phyloP scores from a whole-genome alignment of 2,888 invertebrate species.

The Nemoura dubitans region DNA sequence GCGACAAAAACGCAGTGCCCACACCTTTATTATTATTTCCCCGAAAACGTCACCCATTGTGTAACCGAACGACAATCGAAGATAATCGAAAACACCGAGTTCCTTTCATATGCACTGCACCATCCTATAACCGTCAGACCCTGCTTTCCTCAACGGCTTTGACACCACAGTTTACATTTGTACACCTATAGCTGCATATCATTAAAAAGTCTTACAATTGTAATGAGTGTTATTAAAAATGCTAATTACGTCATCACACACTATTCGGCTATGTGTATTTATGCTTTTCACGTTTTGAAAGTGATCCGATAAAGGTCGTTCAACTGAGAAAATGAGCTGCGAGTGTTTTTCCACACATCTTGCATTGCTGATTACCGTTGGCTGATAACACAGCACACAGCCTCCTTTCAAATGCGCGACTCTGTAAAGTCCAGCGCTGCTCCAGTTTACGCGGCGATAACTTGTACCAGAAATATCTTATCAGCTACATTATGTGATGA shows the following conservation, averaged over 20 bases:
- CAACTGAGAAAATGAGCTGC: background rate
- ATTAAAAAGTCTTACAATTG: background rate
- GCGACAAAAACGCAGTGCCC: background rate
- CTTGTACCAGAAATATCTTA: background rate
- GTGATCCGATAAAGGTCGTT: background rate
- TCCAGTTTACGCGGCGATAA: background rate
- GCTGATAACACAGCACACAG: background rate
- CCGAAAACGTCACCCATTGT: background rate
- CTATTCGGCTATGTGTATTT: slow-evolving; percentile 1
- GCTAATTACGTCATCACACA: background rate
- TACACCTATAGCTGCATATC: background rate
- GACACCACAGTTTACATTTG: background rate
- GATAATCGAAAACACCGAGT: background rate
- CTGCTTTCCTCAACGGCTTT: background rate
- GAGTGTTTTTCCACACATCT: background rate
- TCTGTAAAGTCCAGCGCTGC: background rate
- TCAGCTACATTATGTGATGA: background rate
- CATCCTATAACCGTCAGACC: background rate
- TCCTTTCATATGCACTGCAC: background rate
- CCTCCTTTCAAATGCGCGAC: background rate
- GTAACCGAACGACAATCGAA: background rate
- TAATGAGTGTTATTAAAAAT: background rate
- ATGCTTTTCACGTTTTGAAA: background rate
- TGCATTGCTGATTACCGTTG: background rate
- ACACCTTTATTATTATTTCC: background rate